These are phyloP conservation scores for Heterocephalus glaber DNA, from an alignment of 2,113 vertebrate species.

Conservation along the genomic window DNA sequence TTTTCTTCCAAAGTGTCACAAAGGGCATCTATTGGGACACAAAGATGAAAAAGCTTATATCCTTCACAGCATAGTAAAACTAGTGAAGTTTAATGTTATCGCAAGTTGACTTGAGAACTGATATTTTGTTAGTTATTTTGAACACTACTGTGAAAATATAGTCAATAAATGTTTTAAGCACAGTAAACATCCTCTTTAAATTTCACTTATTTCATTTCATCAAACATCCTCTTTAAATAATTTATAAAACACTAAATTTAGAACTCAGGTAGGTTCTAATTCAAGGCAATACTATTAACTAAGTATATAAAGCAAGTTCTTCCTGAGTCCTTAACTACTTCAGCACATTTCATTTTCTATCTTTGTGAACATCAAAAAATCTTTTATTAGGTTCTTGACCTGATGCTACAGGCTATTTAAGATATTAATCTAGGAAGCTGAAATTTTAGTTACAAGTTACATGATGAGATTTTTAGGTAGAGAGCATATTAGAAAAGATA, in stretches of 20 bases:
- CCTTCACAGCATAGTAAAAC: background rate
- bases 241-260: background rate
- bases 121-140: conserved; percentile 11
- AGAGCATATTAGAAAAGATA: background rate
- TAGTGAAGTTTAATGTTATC: background rate
- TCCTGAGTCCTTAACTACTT: background rate
- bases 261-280: background rate
- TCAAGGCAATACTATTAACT: background rate
- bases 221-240: background rate
- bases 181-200: background rate
- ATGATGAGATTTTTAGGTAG: background rate
- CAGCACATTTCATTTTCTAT: background rate
- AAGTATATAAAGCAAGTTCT: background rate
- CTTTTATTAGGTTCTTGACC: background rate
- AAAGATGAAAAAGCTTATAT: background rate
- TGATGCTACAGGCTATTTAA: background rate
- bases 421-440: background rate
- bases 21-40: background rate
- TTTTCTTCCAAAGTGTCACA: background rate
- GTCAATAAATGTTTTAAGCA: background rate
- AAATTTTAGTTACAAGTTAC: background rate
- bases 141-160: background rate
- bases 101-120: background rate
- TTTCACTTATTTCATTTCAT: background rate
- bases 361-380: background rate